Evolutionary conservation across 2,113 vertebrate genomes (phyloP), one percentile per base, ranked within the genome.

Genomic region (Ranitomeya variabilis): DNA sequence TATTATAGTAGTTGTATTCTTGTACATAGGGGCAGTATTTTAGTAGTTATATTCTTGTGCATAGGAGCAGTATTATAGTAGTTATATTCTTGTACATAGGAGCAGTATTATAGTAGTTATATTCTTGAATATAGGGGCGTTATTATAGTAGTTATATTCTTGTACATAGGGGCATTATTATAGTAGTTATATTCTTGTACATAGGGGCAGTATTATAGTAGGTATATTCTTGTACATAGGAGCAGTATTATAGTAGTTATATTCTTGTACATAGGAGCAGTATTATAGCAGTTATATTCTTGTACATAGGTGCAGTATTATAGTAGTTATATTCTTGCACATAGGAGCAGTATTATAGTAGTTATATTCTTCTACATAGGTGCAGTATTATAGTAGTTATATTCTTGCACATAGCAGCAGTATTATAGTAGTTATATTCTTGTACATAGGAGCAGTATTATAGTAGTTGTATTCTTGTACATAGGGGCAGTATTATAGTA

Each of bases 401-500:
- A 31, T 31, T 31, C 26, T 31, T 31, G 26, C 2, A 31, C 26
- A 31, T 31, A 31, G 26, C 1, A 31, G 26, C 26, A 31, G 26
- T 31, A 31, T 31, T 31, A 31, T 31, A 31, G 26, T 31, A 31
- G 26, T 31, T 31, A 31, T 31, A 31, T 31, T 31, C 26, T 31
- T 31, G 26, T 2, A 31, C 26, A 31, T 31, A 31, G 26, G 26
- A 31, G 26, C 26, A 31, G 26, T 31, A 31, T 31, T 31, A 31
- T 31, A 31, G 26, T 31, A 74, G 71, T 74, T 74, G 37, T 74
- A 74, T 74, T 74, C 31, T 45, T 74, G 26, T 74, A 74, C 14
- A 74, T 74, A 37, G 31, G 71, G 8, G 71, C 31, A 74, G 71
- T 74, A 74, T 74, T 74, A 74, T 74, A 45, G 71, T 74, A 37